Evolutionary conservation across 2,113 vertebrate genomes (phyloP).

Genomic region (Ascaphus truei): DNA sequence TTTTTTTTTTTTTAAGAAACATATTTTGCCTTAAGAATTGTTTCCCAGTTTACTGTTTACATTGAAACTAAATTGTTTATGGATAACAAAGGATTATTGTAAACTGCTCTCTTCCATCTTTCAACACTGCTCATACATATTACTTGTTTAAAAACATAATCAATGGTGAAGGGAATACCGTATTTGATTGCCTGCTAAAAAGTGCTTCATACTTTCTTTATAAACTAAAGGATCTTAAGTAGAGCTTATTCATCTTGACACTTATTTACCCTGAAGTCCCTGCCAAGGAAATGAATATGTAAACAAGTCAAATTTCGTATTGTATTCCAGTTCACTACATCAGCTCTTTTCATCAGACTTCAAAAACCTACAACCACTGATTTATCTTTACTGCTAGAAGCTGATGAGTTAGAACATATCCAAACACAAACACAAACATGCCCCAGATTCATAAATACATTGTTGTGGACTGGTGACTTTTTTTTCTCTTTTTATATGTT

Average conservation of each 20-base stretch:
- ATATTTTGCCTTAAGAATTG: background rate
- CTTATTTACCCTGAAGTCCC: constrained; percentile 32
- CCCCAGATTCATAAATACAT: background rate
- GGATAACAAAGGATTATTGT: background rate
- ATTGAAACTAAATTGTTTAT: background rate
- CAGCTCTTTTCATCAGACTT: constrained; percentile 19
- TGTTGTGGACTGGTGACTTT: background rate
- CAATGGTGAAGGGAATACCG: background rate
- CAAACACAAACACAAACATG: constrained; percentile 12
- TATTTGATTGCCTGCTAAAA: background rate
- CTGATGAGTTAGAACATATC: constrained; percentile 16
- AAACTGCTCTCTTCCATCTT: background rate
- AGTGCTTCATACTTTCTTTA: constrained; percentile 1
- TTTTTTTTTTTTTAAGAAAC: no score
- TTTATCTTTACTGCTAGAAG: constrained; percentile 6
- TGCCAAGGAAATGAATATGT: constrained; percentile 29
- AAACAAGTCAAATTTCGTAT: constrained; percentile 36
- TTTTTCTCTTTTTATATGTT: background rate
- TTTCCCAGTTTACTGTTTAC: background rate
- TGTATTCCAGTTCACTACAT: constrained; percentile 18
- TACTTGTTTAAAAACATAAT: background rate
- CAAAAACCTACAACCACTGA: constrained; percentile 2
- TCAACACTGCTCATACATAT: background rate
- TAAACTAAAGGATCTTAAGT: constrained; percentile 23
- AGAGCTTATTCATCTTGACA: constrained; percentile 22